These are phyloP conservation scores for Criorhina ranunculi DNA, from an alignment of 2,888 invertebrate species.

Conservation along the genomic window DNA sequence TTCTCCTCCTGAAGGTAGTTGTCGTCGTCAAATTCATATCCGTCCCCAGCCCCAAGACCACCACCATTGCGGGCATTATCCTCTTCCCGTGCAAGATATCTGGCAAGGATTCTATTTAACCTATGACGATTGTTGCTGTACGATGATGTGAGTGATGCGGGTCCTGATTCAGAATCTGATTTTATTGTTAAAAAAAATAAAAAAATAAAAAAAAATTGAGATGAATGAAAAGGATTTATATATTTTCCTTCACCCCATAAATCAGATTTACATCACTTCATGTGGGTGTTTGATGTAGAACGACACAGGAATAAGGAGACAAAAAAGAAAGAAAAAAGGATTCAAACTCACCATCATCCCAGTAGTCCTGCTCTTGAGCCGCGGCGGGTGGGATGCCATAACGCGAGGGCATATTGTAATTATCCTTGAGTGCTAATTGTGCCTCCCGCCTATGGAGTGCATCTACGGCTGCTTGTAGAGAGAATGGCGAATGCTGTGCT, in stretches of 20 bases:
- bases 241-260: background rate
- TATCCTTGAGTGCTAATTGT: slow-evolving; percentile 78
- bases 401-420: slow-evolving; percentile 72
- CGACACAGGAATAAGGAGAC: too few species aligned
- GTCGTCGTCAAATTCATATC: slow-evolving; percentile 82
- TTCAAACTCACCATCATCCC: slow-evolving; percentile 82
- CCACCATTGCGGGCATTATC: slow-evolving; percentile 80
- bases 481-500: slow-evolving; percentile 80
- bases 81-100: slow-evolving; percentile 82
- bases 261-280: slow-evolving; percentile 19
- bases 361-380: slow-evolving; percentile 81
- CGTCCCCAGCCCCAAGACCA: slow-evolving; percentile 79
- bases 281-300: background rate
- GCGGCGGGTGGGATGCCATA: slow-evolving; percentile 74
- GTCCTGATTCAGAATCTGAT: slow-evolving; percentile 59
- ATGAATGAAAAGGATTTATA: slow-evolving; percentile 19
- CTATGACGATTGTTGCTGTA: slow-evolving; percentile 81
- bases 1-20: slow-evolving; percentile 80
- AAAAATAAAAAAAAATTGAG: background rate
- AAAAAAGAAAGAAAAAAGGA: background rate
- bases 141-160: slow-evolving; percentile 65
- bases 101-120: slow-evolving; percentile 83
- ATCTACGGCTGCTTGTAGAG: slow-evolving; percentile 84
- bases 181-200: slow-evolving; percentile 13
- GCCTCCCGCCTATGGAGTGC: slow-evolving; percentile 83